Evolutionary conservation across 2,113 vertebrate genomes (phyloP).

Genomic region (Pipra filicauda): DNA sequence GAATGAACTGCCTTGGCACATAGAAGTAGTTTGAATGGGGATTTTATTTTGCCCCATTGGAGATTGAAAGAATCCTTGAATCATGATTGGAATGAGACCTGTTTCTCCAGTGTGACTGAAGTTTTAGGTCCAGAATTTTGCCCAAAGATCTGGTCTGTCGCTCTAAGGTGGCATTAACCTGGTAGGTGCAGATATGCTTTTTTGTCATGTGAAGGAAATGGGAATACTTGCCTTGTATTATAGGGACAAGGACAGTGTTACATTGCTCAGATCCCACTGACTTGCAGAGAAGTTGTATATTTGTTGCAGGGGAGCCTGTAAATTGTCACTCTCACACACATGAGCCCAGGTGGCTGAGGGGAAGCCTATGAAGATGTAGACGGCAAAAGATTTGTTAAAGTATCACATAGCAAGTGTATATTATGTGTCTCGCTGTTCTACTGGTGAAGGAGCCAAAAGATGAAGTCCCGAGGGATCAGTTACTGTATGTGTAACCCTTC

Average conservation of each 20-base stretch:
- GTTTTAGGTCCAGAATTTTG: background rate
- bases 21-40: background rate
- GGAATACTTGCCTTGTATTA: background rate
- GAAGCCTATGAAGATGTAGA: constrained; percentile 45
- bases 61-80: background rate
- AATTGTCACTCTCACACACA: background rate
- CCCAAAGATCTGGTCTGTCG: background rate
- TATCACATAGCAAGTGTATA: constrained; percentile 33
- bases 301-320: background rate
- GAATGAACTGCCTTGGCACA: background rate
- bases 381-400: constrained; percentile 44
- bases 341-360: background rate
- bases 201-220: background rate
- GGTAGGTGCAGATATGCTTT: background rate
- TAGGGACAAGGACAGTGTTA: background rate
- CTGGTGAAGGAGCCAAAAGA: background rate
- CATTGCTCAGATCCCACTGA: background rate
- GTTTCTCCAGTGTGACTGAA: background rate
- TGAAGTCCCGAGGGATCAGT: constrained; percentile 36
- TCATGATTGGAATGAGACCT: background rate
- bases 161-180: background rate
- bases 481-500: constrained; percentile 20
- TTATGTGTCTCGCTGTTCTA: constrained; percentile 20
- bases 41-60: background rate
- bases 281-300: background rate